Percentiles rank a stretch among this genome's conserved stretches.
Evolutionary conservation across 1,140 invertebrate species (phyloP).

Genomic region (Tetramorium simillimum): DNA sequence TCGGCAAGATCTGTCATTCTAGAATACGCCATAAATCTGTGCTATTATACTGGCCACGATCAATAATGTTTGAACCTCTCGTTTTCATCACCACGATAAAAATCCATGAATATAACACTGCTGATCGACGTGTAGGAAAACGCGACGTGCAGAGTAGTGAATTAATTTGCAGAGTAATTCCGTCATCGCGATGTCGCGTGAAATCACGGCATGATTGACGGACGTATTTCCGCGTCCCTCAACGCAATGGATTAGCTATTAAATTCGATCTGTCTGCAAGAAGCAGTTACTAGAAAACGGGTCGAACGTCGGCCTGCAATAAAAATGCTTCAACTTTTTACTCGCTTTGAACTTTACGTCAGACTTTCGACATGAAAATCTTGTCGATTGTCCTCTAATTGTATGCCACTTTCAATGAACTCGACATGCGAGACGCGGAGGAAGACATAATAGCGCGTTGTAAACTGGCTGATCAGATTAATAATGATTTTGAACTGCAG

Average conservation of each 20-base stretch:
- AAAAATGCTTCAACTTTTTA: constrained; percentile 3
- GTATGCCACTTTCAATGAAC: background rate
- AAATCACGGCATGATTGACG: constrained; percentile 49
- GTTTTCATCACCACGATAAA: constrained; percentile 30
- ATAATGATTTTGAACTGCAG: constrained; percentile 16
- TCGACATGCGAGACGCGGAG: background rate
- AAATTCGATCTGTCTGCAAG: constrained; percentile 22
- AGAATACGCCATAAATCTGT: constrained; percentile 18
- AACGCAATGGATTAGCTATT: constrained; percentile 43
- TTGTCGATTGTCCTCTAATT: constrained; percentile 10
- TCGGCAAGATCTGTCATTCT: background rate
- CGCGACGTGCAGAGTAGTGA: constrained; percentile 38
- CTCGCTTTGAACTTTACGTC: background rate
- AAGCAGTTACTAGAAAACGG: constrained; percentile 21
- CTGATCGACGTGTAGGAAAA: constrained; percentile 47
- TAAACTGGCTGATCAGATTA: constrained; percentile 25
- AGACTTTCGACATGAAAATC: background rate
- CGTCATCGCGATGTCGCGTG: constrained; percentile 44
- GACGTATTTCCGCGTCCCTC: constrained; percentile 49
- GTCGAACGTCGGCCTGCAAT: background rate
- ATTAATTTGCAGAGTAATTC: constrained; percentile 58
- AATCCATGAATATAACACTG: constrained; percentile 38
- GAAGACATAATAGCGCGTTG: background rate
- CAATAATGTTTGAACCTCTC: constrained; percentile 26
- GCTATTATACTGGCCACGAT: constrained; percentile 35